phyloP scores from a whole-genome alignment of 2,888 invertebrate genomes.

The Polymixis lichenea region DNA sequence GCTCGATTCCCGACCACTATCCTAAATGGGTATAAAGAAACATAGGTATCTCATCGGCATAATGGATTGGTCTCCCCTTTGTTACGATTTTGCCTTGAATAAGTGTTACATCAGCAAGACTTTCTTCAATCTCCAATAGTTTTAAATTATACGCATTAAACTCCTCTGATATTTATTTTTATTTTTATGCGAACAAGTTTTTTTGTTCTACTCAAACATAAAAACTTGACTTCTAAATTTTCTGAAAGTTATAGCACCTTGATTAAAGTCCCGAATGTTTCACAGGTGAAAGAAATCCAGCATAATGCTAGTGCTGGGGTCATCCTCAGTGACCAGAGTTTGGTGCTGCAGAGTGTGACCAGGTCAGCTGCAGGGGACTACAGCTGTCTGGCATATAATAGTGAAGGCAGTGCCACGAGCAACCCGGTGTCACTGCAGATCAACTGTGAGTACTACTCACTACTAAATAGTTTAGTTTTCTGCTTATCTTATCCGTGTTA shows the following conservation, averaged over 20 bases:
- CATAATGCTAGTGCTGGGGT: slow-evolving; percentile 95
- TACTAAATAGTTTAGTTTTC: too few species aligned
- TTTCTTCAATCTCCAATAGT: not conserved
- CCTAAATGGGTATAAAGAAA: too few species aligned
- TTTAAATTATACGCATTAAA: not conserved
- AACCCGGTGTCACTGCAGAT: slow-evolving; percentile 96
- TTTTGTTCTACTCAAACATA: not conserved
- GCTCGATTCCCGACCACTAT: not conserved
- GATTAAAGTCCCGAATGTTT: not conserved
- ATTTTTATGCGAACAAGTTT: not conserved
- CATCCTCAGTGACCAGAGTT: slow-evolving; percentile 96
- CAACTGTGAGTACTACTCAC: slow-evolving; percentile 93
- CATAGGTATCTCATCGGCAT: not conserved
- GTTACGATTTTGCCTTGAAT: not conserved
- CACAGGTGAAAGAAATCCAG: slow-evolving; percentile 93
- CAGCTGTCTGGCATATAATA: slow-evolving; percentile 96
- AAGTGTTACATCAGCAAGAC: not conserved
- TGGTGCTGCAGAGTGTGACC: slow-evolving; percentile 96
- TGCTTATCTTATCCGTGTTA: too few species aligned
- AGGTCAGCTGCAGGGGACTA: slow-evolving; percentile 95
- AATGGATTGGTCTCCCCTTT: slow-evolving; percentile 2
- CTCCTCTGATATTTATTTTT: not conserved
- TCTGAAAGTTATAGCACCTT: not conserved
- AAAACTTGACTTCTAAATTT: not conserved
- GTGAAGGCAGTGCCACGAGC: slow-evolving; percentile 96